phyloP scores from a whole-genome alignment of 2,797 vertebrate species.

The Todus mexicanus region DNA sequence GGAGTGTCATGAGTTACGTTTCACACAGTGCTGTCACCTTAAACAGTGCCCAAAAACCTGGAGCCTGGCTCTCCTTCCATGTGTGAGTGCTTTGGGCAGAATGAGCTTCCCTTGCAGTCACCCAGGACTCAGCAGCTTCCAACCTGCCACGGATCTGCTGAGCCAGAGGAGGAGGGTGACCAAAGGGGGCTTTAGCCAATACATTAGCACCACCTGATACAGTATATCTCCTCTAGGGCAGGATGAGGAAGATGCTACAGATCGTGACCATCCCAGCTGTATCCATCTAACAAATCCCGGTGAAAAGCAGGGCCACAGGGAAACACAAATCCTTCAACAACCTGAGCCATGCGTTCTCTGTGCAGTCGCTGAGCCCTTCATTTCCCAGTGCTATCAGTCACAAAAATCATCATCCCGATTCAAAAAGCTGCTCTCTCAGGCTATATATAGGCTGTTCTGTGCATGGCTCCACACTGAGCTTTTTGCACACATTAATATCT shows the following conservation, averaged over 20 bases:
- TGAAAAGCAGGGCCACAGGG: background rate
- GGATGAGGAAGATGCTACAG: background rate
- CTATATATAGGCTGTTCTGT: background rate
- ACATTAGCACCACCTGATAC: background rate
- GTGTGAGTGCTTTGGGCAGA: background rate
- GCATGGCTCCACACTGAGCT: background rate
- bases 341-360: background rate
- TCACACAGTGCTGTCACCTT: background rate
- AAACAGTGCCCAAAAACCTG: background rate
- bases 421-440: background rate
- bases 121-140: background rate
- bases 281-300: background rate
- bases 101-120: background rate
- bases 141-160: background rate
- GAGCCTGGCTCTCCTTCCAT: fast-evolving
- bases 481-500: background rate
- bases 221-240: background rate
- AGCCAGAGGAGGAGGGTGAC: background rate
- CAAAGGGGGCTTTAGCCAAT: background rate
- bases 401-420: background rate
- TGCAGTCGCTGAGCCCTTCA: background rate
- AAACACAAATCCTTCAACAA: background rate
- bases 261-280: slow-evolving; percentile 12
- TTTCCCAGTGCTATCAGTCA: background rate
- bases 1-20: background rate